Conservation (phyloP, 2,797 vertebrate genomes). For the Spondyliosoma cantharus region DNA sequence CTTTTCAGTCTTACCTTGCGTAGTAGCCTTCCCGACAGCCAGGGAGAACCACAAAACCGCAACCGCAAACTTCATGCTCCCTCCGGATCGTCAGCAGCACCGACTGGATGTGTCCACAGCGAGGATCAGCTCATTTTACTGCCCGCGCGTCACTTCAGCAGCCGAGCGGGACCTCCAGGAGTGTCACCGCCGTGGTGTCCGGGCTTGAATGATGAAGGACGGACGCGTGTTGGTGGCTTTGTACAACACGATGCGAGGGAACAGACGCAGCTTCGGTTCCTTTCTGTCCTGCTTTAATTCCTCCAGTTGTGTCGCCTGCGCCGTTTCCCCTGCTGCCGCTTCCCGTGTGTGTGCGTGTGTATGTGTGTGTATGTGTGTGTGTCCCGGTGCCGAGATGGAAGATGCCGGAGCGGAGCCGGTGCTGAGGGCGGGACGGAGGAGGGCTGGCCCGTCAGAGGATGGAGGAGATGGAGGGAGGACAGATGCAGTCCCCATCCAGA, state of each 20-base stretch:
- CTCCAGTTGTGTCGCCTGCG: slow-evolving; percentile 30
- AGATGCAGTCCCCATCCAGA: slow-evolving; percentile 26
- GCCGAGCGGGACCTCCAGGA: slow-evolving; percentile 38
- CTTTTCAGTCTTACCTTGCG: slow-evolving; percentile 69
- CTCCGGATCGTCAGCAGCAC: not conserved
- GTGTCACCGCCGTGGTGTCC: slow-evolving; percentile 32
- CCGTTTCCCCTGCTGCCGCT: slow-evolving; percentile 29
- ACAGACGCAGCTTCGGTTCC: slow-evolving; percentile 8
- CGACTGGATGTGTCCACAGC: slow-evolving; percentile 11
- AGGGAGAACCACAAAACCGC: slow-evolving; percentile 69
- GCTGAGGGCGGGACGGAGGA: slow-evolving; percentile 61
- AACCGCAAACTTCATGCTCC: slow-evolving; percentile 76
- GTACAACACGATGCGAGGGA: slow-evolving; percentile 26
- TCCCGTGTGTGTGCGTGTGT: slow-evolving; percentile 32
- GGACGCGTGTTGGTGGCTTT: slow-evolving; percentile 24
- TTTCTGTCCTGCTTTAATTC: not conserved
- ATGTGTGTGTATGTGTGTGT: slow-evolving; percentile 48
- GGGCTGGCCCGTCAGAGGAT: slow-evolving; percentile 63
- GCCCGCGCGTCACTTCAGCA: slow-evolving; percentile 33
- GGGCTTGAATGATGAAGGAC: slow-evolving; percentile 40
- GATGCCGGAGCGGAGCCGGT: slow-evolving; percentile 16
- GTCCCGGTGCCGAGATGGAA: slow-evolving; percentile 50
- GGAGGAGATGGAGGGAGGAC: slow-evolving; percentile 15
- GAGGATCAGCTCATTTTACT: slow-evolving; percentile 37
- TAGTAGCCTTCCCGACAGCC: slow-evolving; percentile 50